Conservation (phyloP, 2,113 vertebrate species). For the Choloepus hoffmanni region DNA sequence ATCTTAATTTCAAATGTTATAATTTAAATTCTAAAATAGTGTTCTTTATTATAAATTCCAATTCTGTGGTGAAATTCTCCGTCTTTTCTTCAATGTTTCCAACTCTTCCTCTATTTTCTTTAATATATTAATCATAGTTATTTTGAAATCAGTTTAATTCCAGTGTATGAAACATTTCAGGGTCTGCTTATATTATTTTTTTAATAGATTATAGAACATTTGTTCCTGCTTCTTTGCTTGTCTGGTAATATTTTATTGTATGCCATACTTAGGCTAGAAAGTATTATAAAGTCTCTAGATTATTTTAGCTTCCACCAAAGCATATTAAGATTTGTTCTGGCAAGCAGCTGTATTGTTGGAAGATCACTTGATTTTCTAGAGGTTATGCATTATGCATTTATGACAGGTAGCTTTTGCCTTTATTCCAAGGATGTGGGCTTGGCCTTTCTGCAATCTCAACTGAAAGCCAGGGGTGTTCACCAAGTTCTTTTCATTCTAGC, state of each 20-base stretch:
- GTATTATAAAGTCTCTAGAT: not conserved
- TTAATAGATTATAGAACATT: not conserved
- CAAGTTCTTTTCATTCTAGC: not conserved
- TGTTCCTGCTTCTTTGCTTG: not conserved
- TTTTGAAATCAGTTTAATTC: conserved; percentile 1
- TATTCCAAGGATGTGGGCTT: not conserved
- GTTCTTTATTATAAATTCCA: not conserved
- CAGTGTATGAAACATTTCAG: not conserved
- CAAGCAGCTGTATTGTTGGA: not conserved
- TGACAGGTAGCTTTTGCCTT: not conserved
- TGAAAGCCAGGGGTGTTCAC: not conserved
- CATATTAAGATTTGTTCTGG: not conserved
- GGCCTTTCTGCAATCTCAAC: not conserved
- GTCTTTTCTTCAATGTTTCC: not conserved
- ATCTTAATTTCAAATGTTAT: not conserved
- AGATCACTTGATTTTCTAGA: not conserved
- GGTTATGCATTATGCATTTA: not conserved
- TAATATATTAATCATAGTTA: not conserved
- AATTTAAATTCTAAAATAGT: not conserved
- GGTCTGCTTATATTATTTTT: not conserved
- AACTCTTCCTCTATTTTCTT: not conserved
- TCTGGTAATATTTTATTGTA: not conserved
- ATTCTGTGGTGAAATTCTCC: not conserved
- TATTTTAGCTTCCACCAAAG: not conserved
- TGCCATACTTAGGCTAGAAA: not conserved